Base-by-base conservation (phyloP, 2,797 vertebrate species). In the Malurus splendens region DNA sequence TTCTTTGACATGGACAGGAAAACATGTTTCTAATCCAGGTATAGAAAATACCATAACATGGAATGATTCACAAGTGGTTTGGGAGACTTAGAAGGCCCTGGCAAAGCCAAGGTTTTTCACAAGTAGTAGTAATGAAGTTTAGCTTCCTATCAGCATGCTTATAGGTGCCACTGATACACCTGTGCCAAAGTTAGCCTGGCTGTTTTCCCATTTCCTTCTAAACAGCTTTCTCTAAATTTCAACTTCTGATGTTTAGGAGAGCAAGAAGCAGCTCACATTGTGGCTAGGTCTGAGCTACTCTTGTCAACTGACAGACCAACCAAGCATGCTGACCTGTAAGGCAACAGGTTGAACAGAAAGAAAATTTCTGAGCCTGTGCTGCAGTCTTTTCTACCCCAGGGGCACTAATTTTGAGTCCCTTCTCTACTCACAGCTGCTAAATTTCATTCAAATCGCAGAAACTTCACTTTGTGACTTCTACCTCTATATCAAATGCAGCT, bases 361-460 rank as follows among this genome's bases (percentile, higher is more conserved):
- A 87, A 86, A 50, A 70, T 66, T 73, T 92, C 64, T 62, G 24
- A 84, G 71, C 39, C 45, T 2, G 0, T 33, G 57, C 36, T 93
- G 59, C 73, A 90, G 55, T 23, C 82, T 85, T 87, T 87, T 90
- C 79, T 85, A 55, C 66, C 54, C 68, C 0, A 0, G 32, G 28
- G 78, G 42, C 57, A 87, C 54, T 60, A 64, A 84, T 71, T 25
- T 82, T 82, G 39, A 89, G 61, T 71, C 68, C 18, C 10, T 84
- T 93, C n/a, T 93, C 82, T 81, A 74, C n/a, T 80, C 59, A 41
- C 57, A 90, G 80, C 76, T 86, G 59, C 62, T 72, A 72, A 81
- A 45, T 87, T 92, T 93, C 66, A 87, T 41, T 78, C 76, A 87
- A 86, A 78, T n/a, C 68, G 41, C 39, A 92, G 82, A 90, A 93